These are phyloP conservation scores for Meiosimyza platycephala DNA, from an alignment of 2,888 invertebrate species.

Conservation along the genomic window DNA sequence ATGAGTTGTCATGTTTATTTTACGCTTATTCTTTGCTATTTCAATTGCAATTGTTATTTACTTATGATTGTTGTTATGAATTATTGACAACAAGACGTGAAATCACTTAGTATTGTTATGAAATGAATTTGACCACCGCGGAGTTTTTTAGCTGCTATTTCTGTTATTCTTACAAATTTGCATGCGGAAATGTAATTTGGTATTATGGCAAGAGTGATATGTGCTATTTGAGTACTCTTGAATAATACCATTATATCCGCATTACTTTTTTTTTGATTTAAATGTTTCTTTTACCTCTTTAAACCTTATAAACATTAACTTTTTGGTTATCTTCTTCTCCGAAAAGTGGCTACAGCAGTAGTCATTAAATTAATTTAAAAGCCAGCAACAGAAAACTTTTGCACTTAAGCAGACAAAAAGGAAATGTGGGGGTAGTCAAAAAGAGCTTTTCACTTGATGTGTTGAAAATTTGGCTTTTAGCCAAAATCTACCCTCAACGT, in stretches of 20 bases:
- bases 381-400: not conserved
- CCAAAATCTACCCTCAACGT: slow-evolving; percentile 4
- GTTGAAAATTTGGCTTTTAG: slow-evolving; percentile 14
- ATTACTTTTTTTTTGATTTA: not conserved
- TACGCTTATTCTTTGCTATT: not conserved
- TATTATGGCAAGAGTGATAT: not conserved
- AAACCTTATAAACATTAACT: too few species aligned
- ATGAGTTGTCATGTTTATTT: slow-evolving; percentile 17
- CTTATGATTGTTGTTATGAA: not conserved
- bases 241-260: not conserved
- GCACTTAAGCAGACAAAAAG: not conserved
- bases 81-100: slow-evolving; percentile 21
- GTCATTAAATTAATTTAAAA: not conserved
- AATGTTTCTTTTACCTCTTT: too few species aligned
- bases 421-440: too few species aligned
- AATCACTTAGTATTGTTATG: slow-evolving; percentile 4
- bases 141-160: not conserved
- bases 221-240: not conserved
- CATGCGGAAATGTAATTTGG: slow-evolving; percentile 19
- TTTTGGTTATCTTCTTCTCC: too few species aligned
- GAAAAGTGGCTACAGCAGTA: not conserved
- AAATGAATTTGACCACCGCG: slow-evolving; percentile 24
- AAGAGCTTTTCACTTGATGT: not conserved
- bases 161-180: not conserved
- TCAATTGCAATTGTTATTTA: too few species aligned